Percentiles rank a stretch among this genome's conserved stretches.
These are phyloP conservation scores for Apamea sordens DNA, from an alignment of 2,888 invertebrate genomes.

Conservation along the genomic window DNA sequence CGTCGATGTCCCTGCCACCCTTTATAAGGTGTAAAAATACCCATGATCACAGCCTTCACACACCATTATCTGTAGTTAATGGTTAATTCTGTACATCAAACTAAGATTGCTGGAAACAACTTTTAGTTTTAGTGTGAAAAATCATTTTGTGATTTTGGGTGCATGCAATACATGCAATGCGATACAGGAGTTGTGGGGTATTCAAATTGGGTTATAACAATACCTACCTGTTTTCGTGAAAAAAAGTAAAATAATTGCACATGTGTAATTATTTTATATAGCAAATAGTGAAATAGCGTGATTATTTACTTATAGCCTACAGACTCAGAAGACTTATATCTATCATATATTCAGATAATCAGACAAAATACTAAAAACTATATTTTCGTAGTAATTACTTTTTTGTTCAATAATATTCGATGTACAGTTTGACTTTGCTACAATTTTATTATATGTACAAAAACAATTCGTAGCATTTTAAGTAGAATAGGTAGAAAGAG, in stretches of 20 bases:
- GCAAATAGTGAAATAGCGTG: neutral
- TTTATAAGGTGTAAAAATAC: too few relatives aligned
- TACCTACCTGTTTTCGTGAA: too few relatives aligned
- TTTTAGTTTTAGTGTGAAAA: neutral
- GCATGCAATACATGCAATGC: neutral
- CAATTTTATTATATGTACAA: neutral
- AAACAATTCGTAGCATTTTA: conserved; percentile 3
- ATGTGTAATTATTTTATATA: neutral
- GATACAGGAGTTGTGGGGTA: neutral
- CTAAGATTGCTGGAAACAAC: neutral
- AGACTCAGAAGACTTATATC: too few relatives aligned
- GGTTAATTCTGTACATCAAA: neutral
- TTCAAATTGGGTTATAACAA: neutral
- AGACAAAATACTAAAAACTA: neutral
- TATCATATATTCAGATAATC: neutral
- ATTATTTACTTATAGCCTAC: too few relatives aligned
- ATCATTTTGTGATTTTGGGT: neutral
- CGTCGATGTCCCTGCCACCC: too few relatives aligned
- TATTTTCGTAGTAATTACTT: too few relatives aligned
- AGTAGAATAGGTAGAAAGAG: conserved; percentile 13
- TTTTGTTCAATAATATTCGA: too few relatives aligned
- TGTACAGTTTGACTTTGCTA: neutral
- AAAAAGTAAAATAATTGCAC: neutral
- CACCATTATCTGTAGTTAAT: neutral
- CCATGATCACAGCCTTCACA: too few relatives aligned